Conservation (phyloP, 2,888 invertebrate genomes). For the Ophion slaviceki region DNA sequence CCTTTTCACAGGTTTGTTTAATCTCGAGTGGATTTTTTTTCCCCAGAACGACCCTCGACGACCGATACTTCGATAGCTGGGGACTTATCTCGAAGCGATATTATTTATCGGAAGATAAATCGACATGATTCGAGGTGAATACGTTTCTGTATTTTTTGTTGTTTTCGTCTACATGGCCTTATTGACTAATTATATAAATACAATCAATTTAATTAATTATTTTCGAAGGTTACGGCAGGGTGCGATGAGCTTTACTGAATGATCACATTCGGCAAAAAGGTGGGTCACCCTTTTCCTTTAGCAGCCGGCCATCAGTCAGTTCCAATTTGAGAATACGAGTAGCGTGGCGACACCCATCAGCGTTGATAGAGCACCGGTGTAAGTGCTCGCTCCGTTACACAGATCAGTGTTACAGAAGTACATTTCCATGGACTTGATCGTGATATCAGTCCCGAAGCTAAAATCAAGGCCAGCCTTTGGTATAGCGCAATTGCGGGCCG, state of each 20-base stretch:
- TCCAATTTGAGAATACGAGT: neutral
- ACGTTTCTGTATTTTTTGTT: neutral
- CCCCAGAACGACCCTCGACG: neutral
- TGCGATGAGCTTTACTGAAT: neutral
- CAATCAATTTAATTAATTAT: neutral
- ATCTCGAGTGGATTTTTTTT: too few relatives aligned
- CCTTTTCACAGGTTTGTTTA: too few relatives aligned
- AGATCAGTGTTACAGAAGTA: neutral
- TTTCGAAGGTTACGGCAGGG: neutral
- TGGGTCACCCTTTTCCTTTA: neutral
- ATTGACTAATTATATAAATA: neutral
- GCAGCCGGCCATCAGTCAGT: neutral
- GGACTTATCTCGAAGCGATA: neutral
- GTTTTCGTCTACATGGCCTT: neutral
- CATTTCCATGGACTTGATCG: neutral
- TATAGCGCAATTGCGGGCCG: neutral
- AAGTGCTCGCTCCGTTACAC: constrained; percentile 36
- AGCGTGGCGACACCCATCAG: constrained; percentile 8
- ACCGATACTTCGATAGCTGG: neutral
- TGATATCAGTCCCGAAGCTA: neutral
- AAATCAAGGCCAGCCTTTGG: neutral
- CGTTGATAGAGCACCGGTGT: neutral
- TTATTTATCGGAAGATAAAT: neutral
- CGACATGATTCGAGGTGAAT: neutral
- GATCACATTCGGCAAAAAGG: neutral